A percentile compares a stretch with the other conserved stretches of the same genome.
Evolutionary conservation across 2,888 invertebrate genomes (phyloP).

Genomic region (Nesidiocoris tenuis): DNA sequence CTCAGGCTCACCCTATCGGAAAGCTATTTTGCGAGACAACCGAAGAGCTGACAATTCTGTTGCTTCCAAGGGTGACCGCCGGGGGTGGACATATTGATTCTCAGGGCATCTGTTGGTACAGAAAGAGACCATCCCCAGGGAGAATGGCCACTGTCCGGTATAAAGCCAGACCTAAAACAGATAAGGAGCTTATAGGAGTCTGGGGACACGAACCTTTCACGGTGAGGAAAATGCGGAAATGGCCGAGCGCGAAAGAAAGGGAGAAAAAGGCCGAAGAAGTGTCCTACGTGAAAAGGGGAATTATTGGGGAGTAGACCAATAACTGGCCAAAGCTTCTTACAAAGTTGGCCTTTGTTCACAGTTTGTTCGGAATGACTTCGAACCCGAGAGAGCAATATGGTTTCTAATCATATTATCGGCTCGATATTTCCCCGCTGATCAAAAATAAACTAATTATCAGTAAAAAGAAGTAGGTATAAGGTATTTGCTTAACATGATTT

Average conservation of each 20-base stretch:
- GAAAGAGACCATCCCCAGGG: not conserved
- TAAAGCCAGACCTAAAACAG: not conserved
- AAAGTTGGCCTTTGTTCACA: conserved; percentile 10
- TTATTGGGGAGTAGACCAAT: conserved; percentile 21
- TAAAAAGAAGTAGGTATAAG: no score
- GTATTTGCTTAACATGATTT: no score
- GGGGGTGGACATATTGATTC: not conserved
- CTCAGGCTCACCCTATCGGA: not conserved
- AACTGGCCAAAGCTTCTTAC: conserved; percentile 24
- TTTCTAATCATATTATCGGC: not conserved
- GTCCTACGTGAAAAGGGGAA: conserved; percentile 4
- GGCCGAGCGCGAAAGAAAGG: not conserved
- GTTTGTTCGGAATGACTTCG: not conserved
- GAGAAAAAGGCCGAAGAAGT: not conserved
- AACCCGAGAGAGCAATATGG: not conserved
- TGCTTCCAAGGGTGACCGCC: conserved; percentile 14
- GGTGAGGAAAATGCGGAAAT: conserved; percentile 12
- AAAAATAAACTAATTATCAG: no score
- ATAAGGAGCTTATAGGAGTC: not conserved
- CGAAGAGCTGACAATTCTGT: conserved; percentile 8
- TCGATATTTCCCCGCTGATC: no score
- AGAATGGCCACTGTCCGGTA: not conserved
- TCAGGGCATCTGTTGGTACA: not conserved
- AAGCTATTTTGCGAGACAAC: conserved; percentile 27
- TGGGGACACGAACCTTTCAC: not conserved